A percentile compares a stretch with the other conserved stretches of the same genome.
phyloP scores from a whole-genome alignment of 2,888 invertebrate species.

The Selenia dentaria region DNA sequence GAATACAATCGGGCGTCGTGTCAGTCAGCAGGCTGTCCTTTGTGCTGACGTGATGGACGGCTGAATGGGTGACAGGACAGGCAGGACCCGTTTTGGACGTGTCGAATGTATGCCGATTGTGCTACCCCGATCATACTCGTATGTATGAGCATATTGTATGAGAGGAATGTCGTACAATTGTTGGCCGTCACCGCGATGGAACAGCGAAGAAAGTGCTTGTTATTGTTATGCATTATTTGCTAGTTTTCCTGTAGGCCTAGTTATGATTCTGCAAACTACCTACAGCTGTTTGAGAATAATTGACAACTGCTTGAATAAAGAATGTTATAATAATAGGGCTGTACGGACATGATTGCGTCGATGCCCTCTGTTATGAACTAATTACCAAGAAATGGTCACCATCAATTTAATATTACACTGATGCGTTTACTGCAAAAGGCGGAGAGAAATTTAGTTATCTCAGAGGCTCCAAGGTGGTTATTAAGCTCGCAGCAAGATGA shows the following conservation, averaged over 20 bases:
- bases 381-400: too few relatives aligned
- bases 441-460: constrained; percentile 27
- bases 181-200: constrained; percentile 4
- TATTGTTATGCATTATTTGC: constrained; percentile 12
- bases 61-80: constrained; percentile 49
- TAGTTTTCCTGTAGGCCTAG: constrained; percentile 14
- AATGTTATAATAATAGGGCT: background rate
- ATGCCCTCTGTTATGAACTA: too few relatives aligned
- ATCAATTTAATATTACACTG: background rate
- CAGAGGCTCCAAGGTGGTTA: constrained; percentile 16
- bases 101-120: constrained; percentile 27
- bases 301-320: background rate
- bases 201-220: constrained; percentile 12
- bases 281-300: background rate
- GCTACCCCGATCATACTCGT: constrained; percentile 16
- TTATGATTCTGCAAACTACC: background rate
- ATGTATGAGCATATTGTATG: constrained; percentile 11
- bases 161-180: constrained; percentile 5
- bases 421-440: background rate
- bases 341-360: background rate
- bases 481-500: constrained; percentile 19
- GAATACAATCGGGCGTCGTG: constrained; percentile 44
- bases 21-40: constrained; percentile 39
- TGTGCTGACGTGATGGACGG: constrained; percentile 58
- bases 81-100: constrained; percentile 32